These are phyloP conservation scores for Tragopan temminckii DNA, from an alignment of 2,797 vertebrate species.

Conservation along the genomic window DNA sequence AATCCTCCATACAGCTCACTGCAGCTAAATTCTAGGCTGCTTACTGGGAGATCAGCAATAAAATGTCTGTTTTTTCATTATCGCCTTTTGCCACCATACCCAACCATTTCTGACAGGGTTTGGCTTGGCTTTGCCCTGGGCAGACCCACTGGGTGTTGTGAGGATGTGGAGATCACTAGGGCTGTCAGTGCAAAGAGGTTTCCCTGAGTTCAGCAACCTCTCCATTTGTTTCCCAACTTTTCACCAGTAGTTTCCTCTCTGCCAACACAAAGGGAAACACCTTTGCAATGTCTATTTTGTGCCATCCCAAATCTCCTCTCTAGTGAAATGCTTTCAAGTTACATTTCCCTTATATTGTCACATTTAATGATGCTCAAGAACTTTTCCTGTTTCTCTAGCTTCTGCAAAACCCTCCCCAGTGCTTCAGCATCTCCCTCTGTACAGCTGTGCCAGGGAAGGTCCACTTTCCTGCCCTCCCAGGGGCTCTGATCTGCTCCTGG, in stretches of 20 bases:
- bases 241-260: neutral
- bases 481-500: neutral
- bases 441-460: neutral
- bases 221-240: neutral
- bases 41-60: neutral
- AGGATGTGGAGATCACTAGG: neutral
- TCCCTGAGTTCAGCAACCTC: neutral
- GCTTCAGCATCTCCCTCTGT: neutral
- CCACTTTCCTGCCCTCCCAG: neutral
- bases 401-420: neutral
- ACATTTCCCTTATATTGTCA: neutral
- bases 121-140: neutral
- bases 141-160: neutral
- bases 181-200: neutral
- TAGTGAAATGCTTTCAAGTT: neutral
- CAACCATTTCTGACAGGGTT: rapidly evolving
- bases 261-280: neutral
- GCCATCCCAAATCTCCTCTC: neutral
- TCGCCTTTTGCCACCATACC: neutral
- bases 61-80: neutral
- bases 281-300: neutral
- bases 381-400: neutral
- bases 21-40: neutral
- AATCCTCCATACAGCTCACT: neutral
- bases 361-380: neutral